Evolutionary conservation across 2,797 vertebrate genomes (phyloP).

Genomic region (Cheirogaleus major): DNA sequence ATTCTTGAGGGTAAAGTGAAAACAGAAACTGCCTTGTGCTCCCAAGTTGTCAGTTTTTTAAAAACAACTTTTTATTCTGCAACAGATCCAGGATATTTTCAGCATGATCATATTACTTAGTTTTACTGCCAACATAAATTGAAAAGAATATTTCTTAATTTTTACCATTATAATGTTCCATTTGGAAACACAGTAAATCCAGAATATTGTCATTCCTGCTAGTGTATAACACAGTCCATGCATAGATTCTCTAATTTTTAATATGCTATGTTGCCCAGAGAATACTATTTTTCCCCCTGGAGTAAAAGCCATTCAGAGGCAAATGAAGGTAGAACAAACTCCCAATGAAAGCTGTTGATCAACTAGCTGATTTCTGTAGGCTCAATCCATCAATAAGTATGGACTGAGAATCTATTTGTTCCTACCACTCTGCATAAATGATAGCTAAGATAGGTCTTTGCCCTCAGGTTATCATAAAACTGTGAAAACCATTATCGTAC

Average conservation of each 20-base stretch:
- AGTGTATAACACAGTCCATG: background rate
- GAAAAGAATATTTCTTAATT: constrained; percentile 84
- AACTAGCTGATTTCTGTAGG: background rate
- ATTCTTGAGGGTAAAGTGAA: constrained; percentile 83
- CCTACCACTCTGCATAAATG: background rate
- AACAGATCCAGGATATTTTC: constrained; percentile 76
- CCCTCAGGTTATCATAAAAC: background rate
- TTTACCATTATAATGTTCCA: constrained; percentile 78
- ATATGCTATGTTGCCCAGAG: background rate
- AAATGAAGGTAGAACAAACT: background rate
- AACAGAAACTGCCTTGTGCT: constrained; percentile 86
- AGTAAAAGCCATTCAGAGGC: background rate
- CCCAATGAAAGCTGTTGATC: background rate
- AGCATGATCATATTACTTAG: constrained; percentile 76
- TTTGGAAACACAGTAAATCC: constrained; percentile 58
- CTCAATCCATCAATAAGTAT: background rate
- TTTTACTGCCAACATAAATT: constrained; percentile 80
- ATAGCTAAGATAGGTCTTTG: background rate
- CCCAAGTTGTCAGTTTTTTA: constrained; percentile 80
- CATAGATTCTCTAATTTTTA: background rate
- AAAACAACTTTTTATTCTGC: constrained; percentile 75
- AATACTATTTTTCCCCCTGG: background rate
- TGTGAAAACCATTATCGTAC: background rate
- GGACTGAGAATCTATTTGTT: background rate
- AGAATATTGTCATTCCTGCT: background rate